Percentiles rank a stretch among this genome's conserved stretches.
Evolutionary conservation across 2,888 invertebrate species (phyloP).

Genomic region (Pristionchus japonicus): DNA sequence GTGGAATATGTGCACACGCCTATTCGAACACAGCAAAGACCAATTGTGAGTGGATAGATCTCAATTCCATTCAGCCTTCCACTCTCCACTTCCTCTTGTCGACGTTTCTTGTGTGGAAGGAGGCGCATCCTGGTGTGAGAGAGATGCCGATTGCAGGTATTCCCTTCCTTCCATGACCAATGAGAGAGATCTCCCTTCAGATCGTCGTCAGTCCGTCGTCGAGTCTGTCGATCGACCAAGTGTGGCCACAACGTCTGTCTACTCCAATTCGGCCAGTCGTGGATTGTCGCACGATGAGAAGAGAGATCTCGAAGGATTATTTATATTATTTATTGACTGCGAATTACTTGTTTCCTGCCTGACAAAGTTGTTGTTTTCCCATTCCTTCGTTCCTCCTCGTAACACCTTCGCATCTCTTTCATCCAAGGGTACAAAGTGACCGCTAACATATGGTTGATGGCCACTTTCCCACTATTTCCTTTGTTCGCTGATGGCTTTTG

Average conservation of each 20-base stretch:
- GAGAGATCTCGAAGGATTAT: neutral
- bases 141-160: slow-evolving; percentile 17
- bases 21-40: neutral
- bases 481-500: neutral
- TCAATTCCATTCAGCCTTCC: neutral
- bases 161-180: no score
- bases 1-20: neutral
- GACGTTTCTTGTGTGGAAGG: neutral
- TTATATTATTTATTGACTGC: slow-evolving; percentile 3
- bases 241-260: slow-evolving; percentile 45
- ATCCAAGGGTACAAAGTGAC: neutral
- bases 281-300: slow-evolving; percentile 36
- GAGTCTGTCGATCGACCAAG: slow-evolving; percentile 31
- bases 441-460: neutral
- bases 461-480: neutral
- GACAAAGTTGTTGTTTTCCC: neutral
- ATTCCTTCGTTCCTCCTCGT: neutral
- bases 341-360: neutral
- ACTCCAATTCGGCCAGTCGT: neutral
- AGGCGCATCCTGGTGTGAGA: slow-evolving; percentile 31
- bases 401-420: neutral
- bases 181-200: neutral
- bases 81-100: neutral
- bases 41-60: neutral
- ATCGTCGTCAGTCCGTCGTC: neutral